Percentiles rank a stretch among this genome's conserved stretches.
Conservation (phyloP, 2,888 invertebrate genomes). For the Caenorhabditis sp. region DNA sequence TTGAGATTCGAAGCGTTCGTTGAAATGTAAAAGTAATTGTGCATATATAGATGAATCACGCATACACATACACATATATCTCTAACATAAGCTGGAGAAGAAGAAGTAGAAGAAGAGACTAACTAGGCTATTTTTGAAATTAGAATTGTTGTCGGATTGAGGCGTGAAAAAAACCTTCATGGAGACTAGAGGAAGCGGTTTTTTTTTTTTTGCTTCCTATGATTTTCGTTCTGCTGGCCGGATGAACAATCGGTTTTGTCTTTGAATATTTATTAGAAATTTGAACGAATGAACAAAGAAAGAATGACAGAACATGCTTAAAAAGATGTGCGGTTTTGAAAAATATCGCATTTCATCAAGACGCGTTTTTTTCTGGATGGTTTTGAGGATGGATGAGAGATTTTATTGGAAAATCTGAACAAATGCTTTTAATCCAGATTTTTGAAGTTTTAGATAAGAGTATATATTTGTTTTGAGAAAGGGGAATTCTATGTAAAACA, state of each 20-base stretch:
- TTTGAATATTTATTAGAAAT: neutral
- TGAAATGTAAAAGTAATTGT: neutral
- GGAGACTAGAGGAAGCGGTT: no score
- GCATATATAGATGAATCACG: neutral
- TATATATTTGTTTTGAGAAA: no score
- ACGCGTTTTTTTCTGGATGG: neutral
- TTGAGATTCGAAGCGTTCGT: neutral
- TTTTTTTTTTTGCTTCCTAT: neutral
- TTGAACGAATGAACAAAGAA: neutral
- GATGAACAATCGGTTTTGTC: neutral
- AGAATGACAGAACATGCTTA: neutral
- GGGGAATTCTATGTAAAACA: no score
- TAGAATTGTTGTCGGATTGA: no score
- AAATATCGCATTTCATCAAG: constrained; percentile 1
- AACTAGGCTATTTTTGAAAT: no score
- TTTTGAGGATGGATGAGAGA: neutral
- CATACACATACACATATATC: neutral
- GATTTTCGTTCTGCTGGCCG: neutral
- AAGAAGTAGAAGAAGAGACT: no score
- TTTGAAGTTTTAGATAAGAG: no score
- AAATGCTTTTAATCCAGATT: no score
- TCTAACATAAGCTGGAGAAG: no score
- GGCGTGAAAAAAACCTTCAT: no score
- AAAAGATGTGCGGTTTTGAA: neutral
- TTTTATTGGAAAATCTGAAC: no score